Base-by-base conservation (phyloP, 2,888 invertebrate species). In the Pimpla rufipes region DNA sequence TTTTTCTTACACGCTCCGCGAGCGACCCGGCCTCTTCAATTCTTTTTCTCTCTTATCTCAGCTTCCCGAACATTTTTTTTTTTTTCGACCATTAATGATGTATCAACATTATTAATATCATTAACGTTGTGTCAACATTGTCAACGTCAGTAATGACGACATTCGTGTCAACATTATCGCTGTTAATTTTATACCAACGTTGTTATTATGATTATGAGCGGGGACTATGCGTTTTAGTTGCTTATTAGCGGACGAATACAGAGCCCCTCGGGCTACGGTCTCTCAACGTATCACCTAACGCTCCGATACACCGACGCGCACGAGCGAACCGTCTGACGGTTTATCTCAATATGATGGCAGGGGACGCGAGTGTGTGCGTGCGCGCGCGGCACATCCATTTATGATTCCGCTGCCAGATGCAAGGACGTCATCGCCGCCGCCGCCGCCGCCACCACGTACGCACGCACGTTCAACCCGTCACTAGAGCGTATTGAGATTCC, bases 401-500 rank as follows among this genome's bases (percentile, higher is more conserved):
- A 66, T 76, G 76, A 76, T 81, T 81, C 42, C 66, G 37, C 50
- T 64, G 64, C 18, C 52, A 42, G 35, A 18, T 16, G 68, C 52
- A 64, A 71, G 29, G 40, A 52, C 42, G 35, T 3, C 42, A 2
- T 2, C 5, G 47, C n/a, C n/a, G n/a, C n/a, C n/a, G n/a, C n/a
- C n/a, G n/a, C n/a, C 47, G n/a, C 47, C n/a, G 11, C 3, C 47
- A n/a, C 13, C 47, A n/a, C 13, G 59, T 10, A n/a, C 16, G 59
- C n/a, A 62, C 62, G 8, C 62, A 37, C 18, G 21, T 16, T 62
- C 5, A 29, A 29, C 29, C 37, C 37, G 16, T 40, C 67, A 62
- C 10, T 23, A 37, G 16, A 6, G 62, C 62, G 37, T 76, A 71
- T 81, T 66, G 47, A 76, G 67, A 75, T 80, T 68, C 74, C 59